These are phyloP conservation scores for Holothuria scabra DNA, from an alignment of 53 echinoderm and acorn worm species.

Conservation along the genomic window DNA sequence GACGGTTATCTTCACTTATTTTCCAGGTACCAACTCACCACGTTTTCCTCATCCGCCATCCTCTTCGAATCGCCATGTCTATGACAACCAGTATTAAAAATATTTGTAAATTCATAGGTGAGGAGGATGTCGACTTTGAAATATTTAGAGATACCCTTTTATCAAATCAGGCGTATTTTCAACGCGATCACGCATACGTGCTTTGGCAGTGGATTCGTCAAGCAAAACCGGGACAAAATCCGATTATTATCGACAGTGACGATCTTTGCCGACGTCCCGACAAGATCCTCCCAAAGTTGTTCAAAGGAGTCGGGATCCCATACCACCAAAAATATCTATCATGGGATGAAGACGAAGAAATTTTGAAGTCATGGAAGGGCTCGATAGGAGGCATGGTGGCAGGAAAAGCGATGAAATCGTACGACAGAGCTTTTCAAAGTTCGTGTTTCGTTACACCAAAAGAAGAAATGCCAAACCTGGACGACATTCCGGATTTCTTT, in stretches of 20 bases:
- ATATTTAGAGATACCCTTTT: background rate
- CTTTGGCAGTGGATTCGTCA: conserved; percentile 56
- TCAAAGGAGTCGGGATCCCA: conserved; percentile 41
- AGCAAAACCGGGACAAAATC: conserved; percentile 43
- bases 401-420: background rate
- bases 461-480: conserved; percentile 8
- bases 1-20: too few relatives aligned
- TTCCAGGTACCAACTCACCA: background rate
- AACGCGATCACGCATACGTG: conserved; percentile 8
- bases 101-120: conserved; percentile 16
- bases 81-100: conserved; percentile 14
- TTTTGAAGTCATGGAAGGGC: conserved; percentile 30
- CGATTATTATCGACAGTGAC: conserved; percentile 55
- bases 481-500: background rate
- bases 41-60: conserved; percentile 6
- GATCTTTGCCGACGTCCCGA: conserved; percentile 45
- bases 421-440: conserved; percentile 12
- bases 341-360: conserved; percentile 37
- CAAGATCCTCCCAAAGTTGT: conserved; percentile 50
- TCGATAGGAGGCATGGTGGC: background rate
- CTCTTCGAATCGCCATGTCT: background rate
- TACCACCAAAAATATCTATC: conserved; percentile 41
- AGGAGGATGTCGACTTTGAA: background rate
- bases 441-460: conserved; percentile 1
- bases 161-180: conserved; percentile 7